phyloP scores from a whole-genome alignment of 2,797 vertebrate genomes.

The Dryobates pubescens region DNA sequence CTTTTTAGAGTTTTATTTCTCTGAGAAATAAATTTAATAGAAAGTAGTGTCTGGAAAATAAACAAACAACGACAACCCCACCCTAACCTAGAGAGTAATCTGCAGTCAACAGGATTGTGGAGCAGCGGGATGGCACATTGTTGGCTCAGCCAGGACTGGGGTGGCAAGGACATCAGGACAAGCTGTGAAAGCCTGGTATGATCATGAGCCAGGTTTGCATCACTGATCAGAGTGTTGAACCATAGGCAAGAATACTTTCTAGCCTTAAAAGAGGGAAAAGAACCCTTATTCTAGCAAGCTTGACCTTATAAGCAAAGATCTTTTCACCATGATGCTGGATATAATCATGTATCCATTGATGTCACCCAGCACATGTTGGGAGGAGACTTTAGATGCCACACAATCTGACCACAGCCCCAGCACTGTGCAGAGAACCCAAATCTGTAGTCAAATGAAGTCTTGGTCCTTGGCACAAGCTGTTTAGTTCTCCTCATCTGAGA shows the following conservation, averaged over 20 bases:
- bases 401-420: constrained; percentile 40
- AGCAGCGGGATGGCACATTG: neutral
- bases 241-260: neutral
- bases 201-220: neutral
- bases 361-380: constrained; percentile 4
- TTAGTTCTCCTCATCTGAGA: constrained; percentile 74
- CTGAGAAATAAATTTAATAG: neutral
- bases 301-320: neutral
- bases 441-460: neutral
- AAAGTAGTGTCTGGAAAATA: neutral
- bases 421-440: constrained; percentile 9
- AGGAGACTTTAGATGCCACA: neutral
- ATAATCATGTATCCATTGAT: neutral
- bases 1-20: constrained; percentile 4
- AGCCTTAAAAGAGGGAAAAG: neutral
- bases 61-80: neutral
- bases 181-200: neutral
- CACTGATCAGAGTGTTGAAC: neutral
- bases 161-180: neutral
- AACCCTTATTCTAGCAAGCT: neutral
- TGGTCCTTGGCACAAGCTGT: constrained; percentile 17
- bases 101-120: neutral
- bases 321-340: neutral
- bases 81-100: neutral
- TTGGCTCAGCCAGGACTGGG: neutral